Conservation (phyloP, 2,797 vertebrate genomes). For the Crocodylus rhombifer region DNA sequence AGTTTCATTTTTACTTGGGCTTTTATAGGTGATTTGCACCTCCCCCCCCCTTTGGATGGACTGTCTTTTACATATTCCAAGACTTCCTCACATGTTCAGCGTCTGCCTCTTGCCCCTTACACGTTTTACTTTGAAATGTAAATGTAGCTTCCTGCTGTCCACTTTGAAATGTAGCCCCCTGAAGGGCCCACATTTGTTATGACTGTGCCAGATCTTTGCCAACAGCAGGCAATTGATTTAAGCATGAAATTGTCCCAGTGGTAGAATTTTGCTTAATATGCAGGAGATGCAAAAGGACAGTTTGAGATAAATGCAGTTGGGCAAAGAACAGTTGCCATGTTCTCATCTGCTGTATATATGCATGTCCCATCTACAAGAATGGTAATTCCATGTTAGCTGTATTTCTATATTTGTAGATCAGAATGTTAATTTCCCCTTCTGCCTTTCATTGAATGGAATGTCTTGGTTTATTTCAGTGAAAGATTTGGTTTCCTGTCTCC, state of each 20-base stretch:
- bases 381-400: background rate
- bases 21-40: too few relatives aligned
- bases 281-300: background rate
- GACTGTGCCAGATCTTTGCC: too few relatives aligned
- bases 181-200: too few relatives aligned
- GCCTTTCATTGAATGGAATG: background rate
- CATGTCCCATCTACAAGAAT: background rate
- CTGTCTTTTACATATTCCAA: too few relatives aligned
- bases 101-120: too few relatives aligned
- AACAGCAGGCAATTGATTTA: background rate
- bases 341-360: background rate
- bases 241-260: background rate
- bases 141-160: too few relatives aligned
- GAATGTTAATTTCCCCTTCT: background rate
- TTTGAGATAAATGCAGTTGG: background rate
- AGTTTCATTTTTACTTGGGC: too few relatives aligned
- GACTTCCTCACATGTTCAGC: too few relatives aligned
- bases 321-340: background rate
- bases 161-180: too few relatives aligned
- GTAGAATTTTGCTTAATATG: background rate
- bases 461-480: background rate
- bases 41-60: too few relatives aligned
- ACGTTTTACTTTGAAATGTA: too few relatives aligned
- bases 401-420: background rate
- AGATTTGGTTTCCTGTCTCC: background rate